A percentile compares a stretch with the other conserved stretches of the same genome.
Evolutionary conservation across 35 echinoderm and acorn worm species (phyloP).

Genomic region (Apostichopus japonicus): DNA sequence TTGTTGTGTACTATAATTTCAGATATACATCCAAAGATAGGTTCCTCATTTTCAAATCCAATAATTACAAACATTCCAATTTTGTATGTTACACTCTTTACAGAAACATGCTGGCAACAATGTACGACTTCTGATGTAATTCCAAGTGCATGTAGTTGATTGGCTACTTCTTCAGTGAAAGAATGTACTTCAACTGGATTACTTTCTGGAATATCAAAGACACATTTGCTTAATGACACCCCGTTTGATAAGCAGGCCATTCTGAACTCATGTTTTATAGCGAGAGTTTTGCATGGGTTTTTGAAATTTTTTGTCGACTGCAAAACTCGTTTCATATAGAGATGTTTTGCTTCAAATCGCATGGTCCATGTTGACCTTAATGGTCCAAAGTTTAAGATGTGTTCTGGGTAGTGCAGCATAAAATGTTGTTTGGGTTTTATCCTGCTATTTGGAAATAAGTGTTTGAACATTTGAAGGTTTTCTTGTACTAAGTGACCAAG

Average conservation of each 20-base stretch:
- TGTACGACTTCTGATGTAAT: conserved; percentile 1
- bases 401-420: conserved; percentile 57
- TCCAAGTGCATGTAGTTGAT: too few species aligned
- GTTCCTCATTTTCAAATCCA: too few species aligned
- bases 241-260: background rate
- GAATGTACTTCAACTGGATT: too few species aligned
- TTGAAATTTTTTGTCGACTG: too few species aligned
- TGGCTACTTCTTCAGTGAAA: background rate
- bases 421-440: conserved; percentile 55
- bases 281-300: conserved; percentile 48
- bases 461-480: conserved; percentile 49
- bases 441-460: conserved; percentile 30
- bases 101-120: background rate
- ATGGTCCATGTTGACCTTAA: conserved; percentile 50
- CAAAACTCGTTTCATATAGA: too few species aligned
- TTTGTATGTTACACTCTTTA: too few species aligned
- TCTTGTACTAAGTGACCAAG: conserved; percentile 22
- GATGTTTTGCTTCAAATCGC: conserved; percentile 56
- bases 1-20: too few species aligned
- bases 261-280: conserved; percentile 38
- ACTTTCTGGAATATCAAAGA: too few species aligned
- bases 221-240: too few species aligned
- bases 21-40: too few species aligned
- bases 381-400: conserved; percentile 34
- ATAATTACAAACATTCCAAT: background rate